phyloP scores from a whole-genome alignment of 64 coral and sea anemone genomes.

The Montipora capricornis region DNA sequence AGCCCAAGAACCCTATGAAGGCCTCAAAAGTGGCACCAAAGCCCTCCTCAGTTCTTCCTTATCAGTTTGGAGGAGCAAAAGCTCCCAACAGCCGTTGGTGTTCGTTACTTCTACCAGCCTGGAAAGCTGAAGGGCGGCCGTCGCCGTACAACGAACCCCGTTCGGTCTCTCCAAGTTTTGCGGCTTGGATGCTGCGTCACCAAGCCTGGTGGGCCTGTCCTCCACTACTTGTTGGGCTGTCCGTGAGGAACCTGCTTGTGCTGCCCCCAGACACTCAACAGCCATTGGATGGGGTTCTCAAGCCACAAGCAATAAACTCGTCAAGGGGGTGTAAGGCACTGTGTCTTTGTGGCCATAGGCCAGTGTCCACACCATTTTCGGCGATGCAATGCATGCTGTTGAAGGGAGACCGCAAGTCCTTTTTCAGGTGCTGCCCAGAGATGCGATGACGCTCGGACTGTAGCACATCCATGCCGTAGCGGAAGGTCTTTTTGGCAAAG shows the following conservation, averaged over 20 bases:
- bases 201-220: constrained; percentile 10
- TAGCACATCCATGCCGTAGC: too few species aligned
- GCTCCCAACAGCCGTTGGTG: background rate
- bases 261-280: background rate
- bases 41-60: background rate
- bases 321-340: too few species aligned
- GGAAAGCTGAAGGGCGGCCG: constrained; percentile 2
- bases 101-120: constrained; percentile 64
- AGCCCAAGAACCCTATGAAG: background rate
- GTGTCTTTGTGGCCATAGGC: too few species aligned
- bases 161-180: background rate
- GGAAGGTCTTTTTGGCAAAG: too few species aligned
- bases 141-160: background rate
- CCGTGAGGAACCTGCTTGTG: background rate
- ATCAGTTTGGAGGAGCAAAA: background rate
- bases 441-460: too few species aligned
- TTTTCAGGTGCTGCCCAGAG: background rate
- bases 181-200: background rate
- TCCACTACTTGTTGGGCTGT: background rate
- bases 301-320: too few species aligned
- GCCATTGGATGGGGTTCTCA: too few species aligned
- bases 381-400: background rate
- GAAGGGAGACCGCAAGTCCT: background rate
- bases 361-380: too few species aligned
- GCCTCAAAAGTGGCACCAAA: background rate